Conservation (phyloP, 2,113 vertebrate genomes). For the Cottus gobio region DNA sequence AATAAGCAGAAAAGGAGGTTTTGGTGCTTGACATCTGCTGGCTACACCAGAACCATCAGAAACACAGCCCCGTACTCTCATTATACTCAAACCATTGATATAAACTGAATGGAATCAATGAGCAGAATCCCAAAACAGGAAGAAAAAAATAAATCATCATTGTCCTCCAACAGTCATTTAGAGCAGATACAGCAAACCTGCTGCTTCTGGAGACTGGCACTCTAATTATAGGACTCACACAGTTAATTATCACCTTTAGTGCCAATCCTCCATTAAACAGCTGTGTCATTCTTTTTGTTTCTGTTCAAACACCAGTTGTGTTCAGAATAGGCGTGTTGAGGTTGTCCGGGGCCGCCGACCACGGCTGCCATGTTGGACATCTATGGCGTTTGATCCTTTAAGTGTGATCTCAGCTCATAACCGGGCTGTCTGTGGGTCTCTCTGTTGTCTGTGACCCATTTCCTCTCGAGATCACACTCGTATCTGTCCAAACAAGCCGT, state of each 20-base stretch:
- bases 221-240: background rate
- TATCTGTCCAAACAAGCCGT: slow-evolving; percentile 29
- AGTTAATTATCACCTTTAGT: background rate
- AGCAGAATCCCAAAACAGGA: background rate
- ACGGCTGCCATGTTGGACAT: background rate
- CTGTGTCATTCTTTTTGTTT: background rate
- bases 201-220: background rate
- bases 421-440: background rate
- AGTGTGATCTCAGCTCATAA: background rate
- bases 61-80: too few species aligned
- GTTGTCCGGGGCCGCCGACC: background rate
- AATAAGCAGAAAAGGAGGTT: too few species aligned
- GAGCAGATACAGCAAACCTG: background rate
- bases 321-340: background rate
- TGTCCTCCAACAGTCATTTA: background rate
- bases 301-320: background rate
- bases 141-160: background rate
- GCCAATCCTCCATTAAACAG: background rate
- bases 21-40: too few species aligned
- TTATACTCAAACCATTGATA: too few species aligned
- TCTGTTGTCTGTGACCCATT: slow-evolving; percentile 32
- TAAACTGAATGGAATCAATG: background rate
- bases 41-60: too few species aligned
- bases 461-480: slow-evolving; percentile 31
- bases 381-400: background rate